A percentile compares a stretch with the other conserved stretches of the same genome.
phyloP scores from a whole-genome alignment of 2,113 vertebrate species.

The Pseudorectes ferrugineus region DNA sequence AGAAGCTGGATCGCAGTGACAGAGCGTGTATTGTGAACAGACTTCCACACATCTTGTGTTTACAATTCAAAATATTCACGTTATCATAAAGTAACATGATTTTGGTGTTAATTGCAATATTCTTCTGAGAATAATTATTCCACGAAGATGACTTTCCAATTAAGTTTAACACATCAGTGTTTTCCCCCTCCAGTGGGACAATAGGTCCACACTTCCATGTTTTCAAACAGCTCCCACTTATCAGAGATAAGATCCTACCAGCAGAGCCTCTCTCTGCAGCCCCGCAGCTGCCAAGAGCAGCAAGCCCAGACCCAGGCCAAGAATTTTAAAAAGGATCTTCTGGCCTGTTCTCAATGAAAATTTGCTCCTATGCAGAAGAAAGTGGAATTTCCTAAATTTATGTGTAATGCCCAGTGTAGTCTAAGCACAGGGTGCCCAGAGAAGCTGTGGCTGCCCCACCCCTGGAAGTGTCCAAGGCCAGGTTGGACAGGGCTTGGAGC shows the following conservation, averaged over 20 bases:
- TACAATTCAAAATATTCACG: neutral
- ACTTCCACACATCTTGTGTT: neutral
- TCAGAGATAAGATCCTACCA: slow-evolving; percentile 42
- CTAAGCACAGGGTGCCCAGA: neutral
- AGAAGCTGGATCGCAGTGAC: neutral
- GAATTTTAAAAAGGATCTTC: slow-evolving; percentile 45
- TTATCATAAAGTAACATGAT: neutral
- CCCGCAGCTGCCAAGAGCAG: slow-evolving; percentile 36
- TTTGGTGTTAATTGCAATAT: neutral
- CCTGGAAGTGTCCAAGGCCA: neutral
- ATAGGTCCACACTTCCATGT: neutral
- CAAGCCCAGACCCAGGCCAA: neutral
- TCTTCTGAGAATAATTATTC: neutral
- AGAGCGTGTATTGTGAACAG: neutral
- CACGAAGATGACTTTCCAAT: neutral
- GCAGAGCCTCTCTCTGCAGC: slow-evolving; percentile 32
- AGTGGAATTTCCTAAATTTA: slow-evolving; percentile 9
- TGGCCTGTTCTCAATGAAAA: slow-evolving; percentile 46
- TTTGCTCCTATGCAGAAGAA: slow-evolving; percentile 6
- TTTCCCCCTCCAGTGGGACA: neutral
- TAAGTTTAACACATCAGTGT: neutral
- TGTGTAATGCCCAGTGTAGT: neutral
- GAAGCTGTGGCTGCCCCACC: neutral
- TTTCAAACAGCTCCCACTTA: slow-evolving; percentile 19
- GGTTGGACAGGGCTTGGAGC: neutral